Base-by-base conservation (phyloP, 2,888 invertebrate species). In the Leptopilina drosophilae region DNA sequence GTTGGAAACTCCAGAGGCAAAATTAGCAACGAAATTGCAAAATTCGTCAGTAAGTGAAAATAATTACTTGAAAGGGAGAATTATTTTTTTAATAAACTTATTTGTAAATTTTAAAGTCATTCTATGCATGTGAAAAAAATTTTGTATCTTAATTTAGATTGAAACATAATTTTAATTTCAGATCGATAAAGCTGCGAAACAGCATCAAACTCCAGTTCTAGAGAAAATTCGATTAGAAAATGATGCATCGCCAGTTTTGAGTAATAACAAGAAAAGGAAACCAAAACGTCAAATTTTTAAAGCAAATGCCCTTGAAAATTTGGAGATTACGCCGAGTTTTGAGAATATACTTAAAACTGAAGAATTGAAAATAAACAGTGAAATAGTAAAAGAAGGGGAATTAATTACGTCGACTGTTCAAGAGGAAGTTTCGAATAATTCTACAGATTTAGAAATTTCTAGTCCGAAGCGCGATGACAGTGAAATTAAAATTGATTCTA, bases 1-100 rank as follows among this genome's bases (percentile, higher is more conserved):
- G 59, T 85, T 90, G 81, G 89, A 90, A 82, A 90, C 89, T 40
- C 89, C 89, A 42, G 81, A 86, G 40, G 81, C 77, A 26, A 80
- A 86, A 76, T 77, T 64, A 46, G 76, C 20, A 15, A 79, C 78
- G 76, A 66, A 81, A 69, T 12, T 53, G 40, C 20, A 56, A 11
- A 69, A 40, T 7, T 80, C 81, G n/a, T 46, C 67, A 59, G 8
- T 59, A 26, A 69, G 73, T 64, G 20, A 56, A 6, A 8, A 33
- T 56, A 49, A 62, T 15, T 14, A 78, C 49, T 8, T 46, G 42
- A 64, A 66, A 78, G 82, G 65, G 26, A 12, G 8, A 11, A 64
- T 7, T 64, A 49, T 53, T 20, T 53, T 53, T 7, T 26, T 56
- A 12, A 15, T 33, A 53, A 15, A 15, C 14, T 20, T 33, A 3